These are phyloP conservation scores for Pogonus chalceus DNA, from an alignment of 1,140 invertebrate species.

Conservation along the genomic window DNA sequence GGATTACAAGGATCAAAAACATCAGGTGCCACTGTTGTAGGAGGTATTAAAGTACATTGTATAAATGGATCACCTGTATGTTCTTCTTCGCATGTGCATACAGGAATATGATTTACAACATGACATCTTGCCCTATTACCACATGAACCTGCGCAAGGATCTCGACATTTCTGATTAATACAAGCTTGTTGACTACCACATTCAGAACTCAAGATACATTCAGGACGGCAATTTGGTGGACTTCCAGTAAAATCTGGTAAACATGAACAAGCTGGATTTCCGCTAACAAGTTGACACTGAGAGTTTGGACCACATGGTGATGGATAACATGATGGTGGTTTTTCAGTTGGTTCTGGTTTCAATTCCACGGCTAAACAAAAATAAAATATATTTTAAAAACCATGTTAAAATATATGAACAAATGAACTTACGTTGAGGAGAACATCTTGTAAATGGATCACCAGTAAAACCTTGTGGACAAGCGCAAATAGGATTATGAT, in stretches of 20 bases:
- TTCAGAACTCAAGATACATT: conserved; percentile 62
- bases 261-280: conserved; percentile 67
- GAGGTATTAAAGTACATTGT: conserved; percentile 47
- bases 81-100: conserved; percentile 61
- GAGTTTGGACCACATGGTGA: conserved; percentile 76
- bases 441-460: conserved; percentile 58
- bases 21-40: conserved; percentile 27
- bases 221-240: conserved; percentile 63
- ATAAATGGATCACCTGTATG: conserved; percentile 67
- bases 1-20: conserved; percentile 60
- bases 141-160: conserved; percentile 66
- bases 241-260: conserved; percentile 60
- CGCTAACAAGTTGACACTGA: conserved; percentile 59
- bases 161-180: conserved; percentile 58
- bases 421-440: conserved; percentile 33
- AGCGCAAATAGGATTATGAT: conserved; percentile 55
- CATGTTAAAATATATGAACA: not conserved
- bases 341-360: conserved; percentile 39
- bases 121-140: conserved; percentile 63
- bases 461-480: conserved; percentile 61
- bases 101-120: conserved; percentile 60
- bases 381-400: conserved; percentile 11
- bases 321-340: conserved; percentile 60
- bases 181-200: conserved; percentile 61
- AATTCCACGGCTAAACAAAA: conserved; percentile 16